These are phyloP conservation scores for Pycnonotus jocosus DNA, from an alignment of 2,113 vertebrate genomes.

Conservation along the genomic window DNA sequence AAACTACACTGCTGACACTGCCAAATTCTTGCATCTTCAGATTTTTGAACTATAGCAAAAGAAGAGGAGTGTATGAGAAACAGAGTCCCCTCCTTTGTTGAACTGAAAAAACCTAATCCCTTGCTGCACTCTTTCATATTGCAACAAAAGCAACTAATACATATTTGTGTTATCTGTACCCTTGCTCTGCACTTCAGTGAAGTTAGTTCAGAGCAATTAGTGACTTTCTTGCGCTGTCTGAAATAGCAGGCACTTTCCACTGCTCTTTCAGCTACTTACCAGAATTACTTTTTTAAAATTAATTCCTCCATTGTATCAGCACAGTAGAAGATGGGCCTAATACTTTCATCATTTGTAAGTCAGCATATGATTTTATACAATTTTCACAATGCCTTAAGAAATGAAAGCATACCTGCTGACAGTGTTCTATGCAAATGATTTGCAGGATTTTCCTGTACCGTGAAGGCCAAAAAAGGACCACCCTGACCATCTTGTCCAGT, in stretches of 20 bases:
- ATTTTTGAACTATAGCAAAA: slow-evolving; percentile 39
- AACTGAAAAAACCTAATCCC: slow-evolving; percentile 47
- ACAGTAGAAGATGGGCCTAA: background rate
- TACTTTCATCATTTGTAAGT: background rate
- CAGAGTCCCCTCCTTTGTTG: background rate
- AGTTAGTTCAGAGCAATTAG: slow-evolving; percentile 7
- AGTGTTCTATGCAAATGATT: background rate
- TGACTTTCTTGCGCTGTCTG: background rate
- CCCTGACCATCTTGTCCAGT: background rate
- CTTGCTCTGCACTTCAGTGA: slow-evolving; percentile 39
- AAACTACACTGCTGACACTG: background rate
- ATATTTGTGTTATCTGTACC: slow-evolving; percentile 34
- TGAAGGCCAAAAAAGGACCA: background rate
- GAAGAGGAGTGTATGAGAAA: background rate
- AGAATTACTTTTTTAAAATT: slow-evolving; percentile 29
- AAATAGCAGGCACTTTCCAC: background rate
- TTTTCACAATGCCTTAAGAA: background rate
- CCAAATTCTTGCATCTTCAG: slow-evolving; percentile 3
- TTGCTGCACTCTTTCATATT: background rate
- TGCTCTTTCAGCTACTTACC: slow-evolving; percentile 17
- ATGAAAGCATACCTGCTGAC: background rate
- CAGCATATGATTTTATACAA: background rate
- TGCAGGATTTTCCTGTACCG: background rate
- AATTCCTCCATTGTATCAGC: slow-evolving; percentile 30
- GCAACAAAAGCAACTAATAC: slow-evolving; percentile 40